Base-by-base conservation (phyloP, 2,113 vertebrate genomes). In the Polypterus bichir region DNA sequence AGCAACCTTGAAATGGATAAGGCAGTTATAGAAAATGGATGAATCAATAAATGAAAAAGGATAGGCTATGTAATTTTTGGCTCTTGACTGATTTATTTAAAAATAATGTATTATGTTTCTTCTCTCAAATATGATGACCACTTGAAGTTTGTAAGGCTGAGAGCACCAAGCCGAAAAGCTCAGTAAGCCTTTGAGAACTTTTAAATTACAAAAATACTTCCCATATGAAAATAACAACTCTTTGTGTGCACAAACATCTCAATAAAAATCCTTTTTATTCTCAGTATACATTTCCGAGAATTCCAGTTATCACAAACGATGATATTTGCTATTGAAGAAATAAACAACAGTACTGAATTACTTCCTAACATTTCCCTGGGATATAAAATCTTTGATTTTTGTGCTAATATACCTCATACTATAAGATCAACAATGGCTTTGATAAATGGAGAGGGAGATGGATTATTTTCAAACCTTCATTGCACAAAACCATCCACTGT, bases 291-390 rank as follows among this genome's bases (percentile, higher is more conserved):
- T 9, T 53, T 59, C 44, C 46, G 63, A 54, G 56, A 49, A 44
- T 64, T 64, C 54, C 63, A 45, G 9, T 64, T 47, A 11, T 48
- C 57, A 11, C 55, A 62, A 44, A 49, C 53, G 5, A 64, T 64
- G 57, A 64, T 64, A 44, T 59, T 64, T 44, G 63, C 63, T 6
- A 64, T 64, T 52, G 57, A 64, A 7, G 63, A 64, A 49, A 64
- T 64, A 47, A 64, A 64, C 8, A 57, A 59, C n/a, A 58, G 51
- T 27, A 49, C 46, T 9, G 59, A 7, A 3, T 7, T 64, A 6
- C 63, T 64, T 53, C 63, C 63, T 47, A 56, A 56, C 5, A 5
- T 64, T 3, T 59, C 57, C 5, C 49, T 64, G 7, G 63, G 63
- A 6, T 64, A 64, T 27, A 47, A 58, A 11, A 64, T 58, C 11